These are phyloP conservation scores for Adoxophyes honmai DNA, from an alignment of 1,140 invertebrate species.

Conservation along the genomic window DNA sequence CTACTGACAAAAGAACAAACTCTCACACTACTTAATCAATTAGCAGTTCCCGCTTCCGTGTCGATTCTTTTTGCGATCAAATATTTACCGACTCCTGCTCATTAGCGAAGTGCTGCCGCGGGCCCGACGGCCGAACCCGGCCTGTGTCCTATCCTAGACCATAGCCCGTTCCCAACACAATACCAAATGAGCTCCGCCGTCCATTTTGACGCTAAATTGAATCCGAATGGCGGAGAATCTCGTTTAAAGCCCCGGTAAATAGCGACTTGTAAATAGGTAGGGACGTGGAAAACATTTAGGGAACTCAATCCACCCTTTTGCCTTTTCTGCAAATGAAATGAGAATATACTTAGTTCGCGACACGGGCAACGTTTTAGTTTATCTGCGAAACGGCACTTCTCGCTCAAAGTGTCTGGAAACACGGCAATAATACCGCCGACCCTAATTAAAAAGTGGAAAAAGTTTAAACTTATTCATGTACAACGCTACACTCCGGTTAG, in stretches of 20 bases:
- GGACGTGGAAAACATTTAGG: conserved; percentile 67
- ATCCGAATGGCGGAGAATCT: conserved; percentile 61
- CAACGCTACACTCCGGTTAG: neutral
- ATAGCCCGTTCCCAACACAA: conserved; percentile 31
- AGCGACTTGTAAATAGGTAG: conserved; percentile 64
- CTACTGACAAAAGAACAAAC: too few species aligned
- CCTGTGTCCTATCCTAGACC: too few species aligned
- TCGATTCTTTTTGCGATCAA: too few species aligned
- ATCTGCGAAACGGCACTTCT: conserved; percentile 2
- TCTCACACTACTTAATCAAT: too few species aligned
- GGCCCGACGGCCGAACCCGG: too few species aligned
- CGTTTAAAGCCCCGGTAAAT: conserved; percentile 60
- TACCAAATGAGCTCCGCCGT: conserved; percentile 56
- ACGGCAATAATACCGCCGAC: conserved; percentile 1
- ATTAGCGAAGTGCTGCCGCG: too few species aligned
- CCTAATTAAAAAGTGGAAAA: conserved; percentile 7
- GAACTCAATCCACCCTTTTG: conserved; percentile 58
- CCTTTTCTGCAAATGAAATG: conserved; percentile 67
- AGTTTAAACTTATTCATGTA: conserved; percentile 4
- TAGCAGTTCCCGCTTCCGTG: too few species aligned
- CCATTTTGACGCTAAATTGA: conserved; percentile 70
- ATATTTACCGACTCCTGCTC: too few species aligned
- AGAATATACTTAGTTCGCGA: conserved; percentile 39
- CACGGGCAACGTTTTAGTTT: conserved; percentile 16
- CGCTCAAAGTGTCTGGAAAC: conserved; percentile 16